Evolutionary conservation across 1,140 invertebrate genomes (phyloP).

Genomic region (Brachionus sp.): DNA sequence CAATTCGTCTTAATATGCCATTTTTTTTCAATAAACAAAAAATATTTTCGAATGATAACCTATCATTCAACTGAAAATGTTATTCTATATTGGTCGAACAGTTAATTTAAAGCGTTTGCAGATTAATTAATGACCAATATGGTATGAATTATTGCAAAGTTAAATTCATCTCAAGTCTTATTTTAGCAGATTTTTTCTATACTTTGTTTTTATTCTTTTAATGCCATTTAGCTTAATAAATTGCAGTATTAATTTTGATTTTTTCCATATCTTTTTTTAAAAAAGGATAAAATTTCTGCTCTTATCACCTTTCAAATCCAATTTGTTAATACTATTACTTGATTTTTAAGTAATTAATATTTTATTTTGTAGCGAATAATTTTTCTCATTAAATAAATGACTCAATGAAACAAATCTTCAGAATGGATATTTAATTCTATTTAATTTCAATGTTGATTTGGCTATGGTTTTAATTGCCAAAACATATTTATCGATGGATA

Average conservation of each 20-base stretch:
- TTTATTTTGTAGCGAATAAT: neutral
- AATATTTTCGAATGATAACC: neutral
- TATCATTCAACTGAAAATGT: neutral
- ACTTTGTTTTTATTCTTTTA: neutral
- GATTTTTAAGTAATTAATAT: neutral
- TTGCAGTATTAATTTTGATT: neutral
- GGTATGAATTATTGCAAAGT: neutral
- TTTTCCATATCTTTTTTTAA: neutral
- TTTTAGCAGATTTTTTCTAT: conserved; percentile 18
- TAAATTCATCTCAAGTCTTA: neutral
- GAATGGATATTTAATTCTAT: neutral
- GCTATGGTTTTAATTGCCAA: neutral
- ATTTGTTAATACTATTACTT: neutral
- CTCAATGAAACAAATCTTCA: neutral
- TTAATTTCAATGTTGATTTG: neutral
- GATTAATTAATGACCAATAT: conserved; percentile 29
- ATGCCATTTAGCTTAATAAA: neutral
- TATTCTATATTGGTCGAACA: neutral
- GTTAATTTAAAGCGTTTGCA: neutral
- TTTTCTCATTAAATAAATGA: neutral
- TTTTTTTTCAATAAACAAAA: neutral
- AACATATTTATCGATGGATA: neutral
- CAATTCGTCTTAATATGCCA: neutral
- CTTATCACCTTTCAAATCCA: neutral
- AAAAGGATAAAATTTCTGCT: neutral